phyloP scores from a whole-genome alignment of 2,797 vertebrate genomes.

The Micromesistius poutassou region DNA sequence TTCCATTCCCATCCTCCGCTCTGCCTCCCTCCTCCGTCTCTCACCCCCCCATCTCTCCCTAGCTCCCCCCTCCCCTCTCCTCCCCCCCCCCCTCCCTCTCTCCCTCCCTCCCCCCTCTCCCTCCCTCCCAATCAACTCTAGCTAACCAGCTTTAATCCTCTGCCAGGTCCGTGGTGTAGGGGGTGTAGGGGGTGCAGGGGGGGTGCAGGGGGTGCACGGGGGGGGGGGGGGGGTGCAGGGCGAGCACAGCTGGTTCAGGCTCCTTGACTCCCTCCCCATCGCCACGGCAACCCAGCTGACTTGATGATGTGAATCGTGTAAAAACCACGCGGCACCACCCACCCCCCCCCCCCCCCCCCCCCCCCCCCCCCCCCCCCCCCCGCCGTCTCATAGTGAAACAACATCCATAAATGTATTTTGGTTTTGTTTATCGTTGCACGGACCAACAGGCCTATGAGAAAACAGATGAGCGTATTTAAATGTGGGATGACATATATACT shows the following conservation, averaged over 20 bases:
- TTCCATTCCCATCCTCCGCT: background rate
- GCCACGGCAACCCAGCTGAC: slow-evolving; percentile 6
- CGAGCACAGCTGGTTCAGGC: slow-evolving; percentile 45
- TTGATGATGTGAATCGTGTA: slow-evolving; percentile 9
- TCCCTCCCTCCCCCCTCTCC: slow-evolving; percentile 5
- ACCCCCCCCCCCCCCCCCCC: too few species aligned
- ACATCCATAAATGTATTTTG: slow-evolving; percentile 5
- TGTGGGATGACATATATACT: too few species aligned
- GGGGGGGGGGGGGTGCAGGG: too few species aligned
- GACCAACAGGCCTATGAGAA: background rate
- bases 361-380: too few species aligned
- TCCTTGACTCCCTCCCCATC: slow-evolving; percentile 13
- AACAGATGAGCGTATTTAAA: background rate
- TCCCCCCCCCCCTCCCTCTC: background rate
- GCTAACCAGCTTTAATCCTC: slow-evolving; percentile 37
- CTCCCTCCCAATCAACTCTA: slow-evolving; percentile 25
- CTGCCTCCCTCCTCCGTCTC: background rate
- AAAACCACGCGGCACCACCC: background rate
- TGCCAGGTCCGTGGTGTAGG: slow-evolving; percentile 41
- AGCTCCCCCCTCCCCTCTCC: too few species aligned
- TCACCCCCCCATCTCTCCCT: too few species aligned
- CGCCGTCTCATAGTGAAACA: background rate
- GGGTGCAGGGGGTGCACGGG: slow-evolving; percentile 18
- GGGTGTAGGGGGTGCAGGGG: too few species aligned
- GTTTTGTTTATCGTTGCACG: background rate